A percentile compares a stretch with the other conserved stretches of the same genome.
Evolutionary conservation across 2,113 vertebrate species (phyloP).

Genomic region (Aptenodytes patagonicus): DNA sequence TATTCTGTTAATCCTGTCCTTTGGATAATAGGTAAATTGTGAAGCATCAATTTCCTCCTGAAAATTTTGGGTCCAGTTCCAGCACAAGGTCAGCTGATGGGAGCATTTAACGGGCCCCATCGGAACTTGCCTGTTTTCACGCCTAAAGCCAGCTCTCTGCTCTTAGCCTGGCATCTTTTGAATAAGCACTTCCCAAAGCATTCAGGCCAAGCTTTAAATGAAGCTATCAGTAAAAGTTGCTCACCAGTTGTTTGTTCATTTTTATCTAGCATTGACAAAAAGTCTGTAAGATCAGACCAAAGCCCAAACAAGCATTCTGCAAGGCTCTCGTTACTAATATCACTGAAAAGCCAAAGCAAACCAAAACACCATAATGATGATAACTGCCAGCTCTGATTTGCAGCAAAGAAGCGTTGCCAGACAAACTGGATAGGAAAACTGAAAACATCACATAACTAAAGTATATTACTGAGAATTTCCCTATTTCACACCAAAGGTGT

Average conservation of each 20-base stretch:
- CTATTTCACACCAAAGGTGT: background rate
- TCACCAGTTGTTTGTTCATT: background rate
- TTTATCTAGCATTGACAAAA: background rate
- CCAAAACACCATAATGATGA: rapidly evolving
- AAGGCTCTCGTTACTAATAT: background rate
- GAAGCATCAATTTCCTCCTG: background rate
- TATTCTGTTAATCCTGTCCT: background rate
- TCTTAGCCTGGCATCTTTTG: background rate
- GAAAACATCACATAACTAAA: background rate
- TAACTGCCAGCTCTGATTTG: background rate
- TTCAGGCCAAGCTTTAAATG: background rate
- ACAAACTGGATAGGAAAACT: background rate
- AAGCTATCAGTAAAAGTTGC: background rate
- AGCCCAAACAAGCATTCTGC: background rate
- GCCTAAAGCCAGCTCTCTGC: background rate
- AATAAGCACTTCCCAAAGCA: background rate
- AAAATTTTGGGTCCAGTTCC: background rate
- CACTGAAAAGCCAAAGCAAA: background rate
- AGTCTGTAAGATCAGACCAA: background rate
- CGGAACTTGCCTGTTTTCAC: background rate
- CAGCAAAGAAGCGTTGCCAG: background rate
- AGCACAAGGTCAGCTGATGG: background rate
- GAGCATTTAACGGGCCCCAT: background rate
- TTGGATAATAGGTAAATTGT: background rate
- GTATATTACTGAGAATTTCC: background rate